Conservation (phyloP, 1,140 invertebrate genomes). For the Brachionus rotundiformis region DNA sequence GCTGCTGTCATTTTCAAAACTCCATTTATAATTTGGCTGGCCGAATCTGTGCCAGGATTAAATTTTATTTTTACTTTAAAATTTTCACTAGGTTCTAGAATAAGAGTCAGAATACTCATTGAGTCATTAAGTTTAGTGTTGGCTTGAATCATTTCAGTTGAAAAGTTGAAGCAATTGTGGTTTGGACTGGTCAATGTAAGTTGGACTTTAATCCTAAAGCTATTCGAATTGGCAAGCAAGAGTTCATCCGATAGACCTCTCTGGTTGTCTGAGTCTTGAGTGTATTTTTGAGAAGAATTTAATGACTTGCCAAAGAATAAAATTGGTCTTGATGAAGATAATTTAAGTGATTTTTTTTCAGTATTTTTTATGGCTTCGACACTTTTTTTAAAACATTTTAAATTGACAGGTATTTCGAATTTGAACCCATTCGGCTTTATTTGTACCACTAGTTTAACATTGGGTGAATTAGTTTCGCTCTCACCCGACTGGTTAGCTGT, state of each 20-base stretch:
- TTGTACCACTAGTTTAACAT: background rate
- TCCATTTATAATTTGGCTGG: background rate
- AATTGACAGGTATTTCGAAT: conserved; percentile 27
- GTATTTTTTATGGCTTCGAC: background rate
- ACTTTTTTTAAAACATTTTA: conserved; percentile 23
- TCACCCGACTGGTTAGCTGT: background rate
- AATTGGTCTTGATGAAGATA: conserved; percentile 8
- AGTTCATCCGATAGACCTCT: background rate
- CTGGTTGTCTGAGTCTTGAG: background rate
- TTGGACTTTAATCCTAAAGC: conserved; percentile 1
- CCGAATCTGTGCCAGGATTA: background rate
- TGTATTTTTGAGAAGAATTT: background rate
- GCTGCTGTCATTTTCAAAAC: background rate
- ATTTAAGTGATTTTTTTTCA: background rate
- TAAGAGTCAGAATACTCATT: background rate
- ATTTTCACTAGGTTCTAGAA: conserved; percentile 18
- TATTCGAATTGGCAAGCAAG: conserved; percentile 1
- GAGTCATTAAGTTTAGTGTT: background rate
- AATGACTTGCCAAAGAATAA: conserved; percentile 28
- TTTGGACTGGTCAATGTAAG: background rate
- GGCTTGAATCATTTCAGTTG: conserved; percentile 1
- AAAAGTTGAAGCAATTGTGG: conserved; percentile 8
- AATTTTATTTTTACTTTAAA: conserved; percentile 23
- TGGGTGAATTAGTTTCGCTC: background rate
- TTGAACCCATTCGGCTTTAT: conserved; percentile 46